Base-by-base conservation (phyloP, 2,888 invertebrate species). In the Notodonta ziczac region DNA sequence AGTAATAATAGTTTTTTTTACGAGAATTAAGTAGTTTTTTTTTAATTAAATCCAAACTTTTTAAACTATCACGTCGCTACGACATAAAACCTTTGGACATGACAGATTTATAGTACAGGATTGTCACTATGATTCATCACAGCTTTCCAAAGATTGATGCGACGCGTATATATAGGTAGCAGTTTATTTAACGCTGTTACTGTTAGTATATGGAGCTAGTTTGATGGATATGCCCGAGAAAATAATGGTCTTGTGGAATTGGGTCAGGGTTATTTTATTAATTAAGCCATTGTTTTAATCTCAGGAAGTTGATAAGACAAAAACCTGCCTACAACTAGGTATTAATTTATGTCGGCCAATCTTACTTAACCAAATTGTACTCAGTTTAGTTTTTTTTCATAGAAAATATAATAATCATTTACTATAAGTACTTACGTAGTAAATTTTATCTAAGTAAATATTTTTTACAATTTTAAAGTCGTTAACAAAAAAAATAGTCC, bases 21-120 rank as follows among this genome's bases (percentile, higher is more conserved):
- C 40, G 40, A 40, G 40, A 40, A 44, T 44, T 44, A 3, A 44
- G 12, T 44, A 3, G 44, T 12, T 12, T 44, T 13, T 44, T 40
- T 44, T 44, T 12, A 2, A 4, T 40, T 40, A 9, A 40, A 9
- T 8, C 7, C 40, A 8, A 8, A 8, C 9, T 6, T 8, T 40
- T 40, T 40, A 40, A 8, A 50, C 14, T 7, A 14, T 14, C 7
- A 50, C 14, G 48, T 14, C 14, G 14, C 48, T 14, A n/a, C n/a
- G 48, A 14, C 48, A 50, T 50, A 50, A 50, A 50, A 50, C 14
- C 14, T 5, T 50, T 24, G 32, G 44, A 13, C 46, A 7, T 54
- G 59, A 55, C 59, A 59, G 39, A 39, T 55, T 16, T 55, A 48
- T 50, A 46, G 55, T 54, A 40, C 46, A 35, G 32, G 48, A 8